Conservation (phyloP, 2,113 vertebrate genomes). For the Andinoacara biseriatus region DNA sequence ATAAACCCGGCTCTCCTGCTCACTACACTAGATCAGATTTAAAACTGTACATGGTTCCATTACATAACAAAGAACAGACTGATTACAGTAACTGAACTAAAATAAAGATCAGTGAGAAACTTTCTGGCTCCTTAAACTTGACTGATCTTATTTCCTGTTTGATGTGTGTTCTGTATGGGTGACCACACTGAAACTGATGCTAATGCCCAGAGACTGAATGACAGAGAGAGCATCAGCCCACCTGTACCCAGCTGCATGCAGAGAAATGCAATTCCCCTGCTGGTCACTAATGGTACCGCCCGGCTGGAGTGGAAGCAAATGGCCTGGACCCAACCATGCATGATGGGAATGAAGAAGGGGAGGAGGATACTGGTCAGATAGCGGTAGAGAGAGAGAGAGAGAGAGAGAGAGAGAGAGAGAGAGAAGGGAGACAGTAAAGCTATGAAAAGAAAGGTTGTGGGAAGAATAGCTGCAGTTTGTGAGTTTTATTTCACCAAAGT, state of each 20-base stretch:
- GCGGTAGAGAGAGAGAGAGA: not conserved
- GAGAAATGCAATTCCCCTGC: constrained; percentile 59
- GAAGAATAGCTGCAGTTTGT: not conserved
- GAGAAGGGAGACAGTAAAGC: not conserved
- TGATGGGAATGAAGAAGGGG: not conserved
- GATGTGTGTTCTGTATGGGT: not conserved
- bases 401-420: not conserved
- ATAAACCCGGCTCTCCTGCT: not conserved
- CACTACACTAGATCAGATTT: not conserved
- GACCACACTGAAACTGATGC: constrained; percentile 9
- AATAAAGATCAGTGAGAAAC: not conserved
- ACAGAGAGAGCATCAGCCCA: constrained; percentile 28
- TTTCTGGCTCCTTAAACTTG: not conserved
- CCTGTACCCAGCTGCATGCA: constrained; percentile 54
- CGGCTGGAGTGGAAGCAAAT: constrained; percentile 51
- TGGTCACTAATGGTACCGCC: constrained; percentile 62
- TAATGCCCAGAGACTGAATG: not conserved
- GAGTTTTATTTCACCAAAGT: constrained; percentile 10
- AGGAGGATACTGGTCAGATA: not conserved
- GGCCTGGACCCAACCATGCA: constrained; percentile 49
- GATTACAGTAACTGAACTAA: not conserved
- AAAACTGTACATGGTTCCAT: not conserved
- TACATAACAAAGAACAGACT: not conserved
- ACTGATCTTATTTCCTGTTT: not conserved
- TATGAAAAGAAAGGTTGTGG: not conserved